These are phyloP conservation scores for Microtus montanus DNA, from an alignment of 2,113 vertebrate genomes.

Conservation along the genomic window DNA sequence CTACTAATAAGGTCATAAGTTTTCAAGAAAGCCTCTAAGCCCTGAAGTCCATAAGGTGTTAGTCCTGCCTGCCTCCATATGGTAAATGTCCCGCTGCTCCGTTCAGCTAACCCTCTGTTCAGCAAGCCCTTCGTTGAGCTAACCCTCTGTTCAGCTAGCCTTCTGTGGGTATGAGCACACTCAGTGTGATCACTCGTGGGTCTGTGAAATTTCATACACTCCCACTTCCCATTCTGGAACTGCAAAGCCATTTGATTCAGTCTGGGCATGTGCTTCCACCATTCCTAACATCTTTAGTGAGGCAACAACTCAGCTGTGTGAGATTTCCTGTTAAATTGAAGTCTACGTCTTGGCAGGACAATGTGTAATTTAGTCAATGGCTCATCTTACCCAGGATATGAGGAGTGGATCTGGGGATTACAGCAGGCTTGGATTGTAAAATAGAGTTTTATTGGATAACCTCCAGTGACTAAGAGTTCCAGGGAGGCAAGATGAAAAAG, in stretches of 20 bases:
- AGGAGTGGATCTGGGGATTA: constrained; percentile 71
- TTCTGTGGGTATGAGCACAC: neutral
- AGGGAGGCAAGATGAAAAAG: constrained; percentile 61
- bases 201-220: constrained; percentile 42
- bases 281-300: constrained; percentile 70
- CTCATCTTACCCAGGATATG: constrained; percentile 76
- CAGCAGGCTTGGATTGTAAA: constrained; percentile 58
- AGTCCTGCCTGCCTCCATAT: neutral
- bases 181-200: constrained; percentile 49
- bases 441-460: constrained; percentile 66
- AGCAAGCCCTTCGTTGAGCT: no score
- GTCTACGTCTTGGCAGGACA: constrained; percentile 68
- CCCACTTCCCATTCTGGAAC: constrained; percentile 58
- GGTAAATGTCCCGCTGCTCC: neutral
- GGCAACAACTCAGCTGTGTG: constrained; percentile 59
- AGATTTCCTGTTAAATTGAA: constrained; percentile 74
- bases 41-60: neutral
- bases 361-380: constrained; percentile 63
- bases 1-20: neutral
- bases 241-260: constrained; percentile 65
- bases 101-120: neutral
- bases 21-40: neutral
- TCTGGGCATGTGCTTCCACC: constrained; percentile 37
- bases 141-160: no score
- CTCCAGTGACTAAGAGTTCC: constrained; percentile 53